Base-by-base conservation (phyloP, 1,140 invertebrate species). In the Drosophila lowei region DNA sequence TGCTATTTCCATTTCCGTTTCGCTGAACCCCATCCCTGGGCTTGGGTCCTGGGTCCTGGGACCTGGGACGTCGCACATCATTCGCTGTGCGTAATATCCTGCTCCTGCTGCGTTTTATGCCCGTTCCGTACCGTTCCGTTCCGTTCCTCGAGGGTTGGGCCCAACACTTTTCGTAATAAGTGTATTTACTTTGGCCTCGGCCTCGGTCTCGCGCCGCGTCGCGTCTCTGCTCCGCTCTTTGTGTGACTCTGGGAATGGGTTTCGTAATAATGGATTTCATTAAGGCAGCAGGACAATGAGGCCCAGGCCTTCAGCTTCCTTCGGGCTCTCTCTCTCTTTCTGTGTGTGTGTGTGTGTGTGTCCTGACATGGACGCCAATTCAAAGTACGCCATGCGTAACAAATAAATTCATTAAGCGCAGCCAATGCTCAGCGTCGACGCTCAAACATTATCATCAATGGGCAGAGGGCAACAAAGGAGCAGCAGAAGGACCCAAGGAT, bases 401-500 rank as follows among this genome's bases (percentile, higher is more conserved):
- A 89, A 89, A 89, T 89, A 89, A 89, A 89, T 95, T 67, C 94
- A 95, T 90, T 96, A 93, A 93, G 96, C 97, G 83, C 84, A 89
- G 79, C 84, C 78, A 88, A 89, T 88, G 83, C 84, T 43, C 57
- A 61, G 38, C 58, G 62, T 67, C 72, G 62, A 66, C 73, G 65
- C 73, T 68, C 64, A 79, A 72, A 77, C 83, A 86, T 88, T 86
- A 86, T 86, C 81, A 86, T 80, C 74, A 67, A 80, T 72, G 66
- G 65, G 54, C 52, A 63, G 46, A 47, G 64, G 56, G 55, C 57
- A 52, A 74, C 71, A 74, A 74, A 70, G 62, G 53, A 52, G 74
- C 66, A 62, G 62, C 30, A 44, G 38, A 18, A 44, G 8, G 23
- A 11, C 23, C 13, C 18, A 16, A 56, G 34, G 34, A 38, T 18